These are phyloP conservation scores for Phalloptychus januarius DNA, from an alignment of 2,797 vertebrate species.

Conservation along the genomic window DNA sequence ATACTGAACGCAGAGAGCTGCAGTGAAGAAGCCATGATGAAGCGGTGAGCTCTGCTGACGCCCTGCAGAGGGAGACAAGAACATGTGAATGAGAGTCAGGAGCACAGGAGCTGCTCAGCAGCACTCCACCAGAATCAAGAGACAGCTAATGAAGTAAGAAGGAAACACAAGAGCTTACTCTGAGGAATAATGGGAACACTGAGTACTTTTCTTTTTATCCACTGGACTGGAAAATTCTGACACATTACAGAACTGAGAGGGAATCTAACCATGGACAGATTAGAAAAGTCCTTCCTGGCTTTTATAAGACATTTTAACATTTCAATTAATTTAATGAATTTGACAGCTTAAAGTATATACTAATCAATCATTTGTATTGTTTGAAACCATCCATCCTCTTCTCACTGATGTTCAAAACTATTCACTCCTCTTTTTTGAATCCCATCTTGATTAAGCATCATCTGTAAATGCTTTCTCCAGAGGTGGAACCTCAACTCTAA, in stretches of 20 bases:
- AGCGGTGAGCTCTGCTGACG: neutral
- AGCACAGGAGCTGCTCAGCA: neutral
- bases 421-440: neutral
- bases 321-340: neutral
- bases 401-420: neutral
- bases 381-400: neutral
- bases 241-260: slow-evolving; percentile 15
- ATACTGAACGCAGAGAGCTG: slow-evolving; percentile 25
- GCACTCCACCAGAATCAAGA: slow-evolving; percentile 19
- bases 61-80: slow-evolving; percentile 73
- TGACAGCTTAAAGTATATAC: neutral
- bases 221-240: slow-evolving; percentile 13
- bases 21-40: slow-evolving; percentile 16
- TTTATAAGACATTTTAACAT: neutral
- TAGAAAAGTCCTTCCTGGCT: slow-evolving; percentile 17
- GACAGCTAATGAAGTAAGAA: neutral
- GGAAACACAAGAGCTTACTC: slow-evolving; percentile 10
- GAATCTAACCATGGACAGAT: neutral
- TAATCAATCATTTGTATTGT: neutral
- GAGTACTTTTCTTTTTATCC: slow-evolving; percentile 13
- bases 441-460: neutral
- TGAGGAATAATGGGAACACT: slow-evolving; percentile 16
- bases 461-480: neutral
- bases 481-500: neutral
- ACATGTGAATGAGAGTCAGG: neutral